Base-by-base conservation (phyloP, 2,113 vertebrate species). In the Amblyornis subalaris region DNA sequence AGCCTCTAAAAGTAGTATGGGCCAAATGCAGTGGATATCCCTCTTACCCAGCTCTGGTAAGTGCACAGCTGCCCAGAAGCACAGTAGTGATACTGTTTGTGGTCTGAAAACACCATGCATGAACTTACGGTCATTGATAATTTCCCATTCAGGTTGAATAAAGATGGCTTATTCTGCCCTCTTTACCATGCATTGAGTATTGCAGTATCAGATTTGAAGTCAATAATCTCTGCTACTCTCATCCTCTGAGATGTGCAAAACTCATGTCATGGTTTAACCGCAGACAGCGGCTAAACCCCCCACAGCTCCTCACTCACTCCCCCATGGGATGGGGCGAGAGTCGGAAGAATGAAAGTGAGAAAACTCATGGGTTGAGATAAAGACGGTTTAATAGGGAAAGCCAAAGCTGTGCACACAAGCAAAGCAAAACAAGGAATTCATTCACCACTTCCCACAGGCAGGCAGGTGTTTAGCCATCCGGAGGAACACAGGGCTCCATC, bases 1-100 rank as follows among this genome's bases (percentile, higher is more conserved):
- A 99, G 98, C 99, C 99, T 92, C 97, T 99, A 86, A 99, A 99
- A 97, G 98, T 99, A 96, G 99, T 99, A 90, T 99, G 99, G 99
- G 99, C 99, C 98, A 99, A 99, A 98, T 99, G 99, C 98, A 99
- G 99, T 60, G 99, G 99, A 94, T 99, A 99, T 95, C 99, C 99
- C 65, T 99, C 99, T 73, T 99, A 99, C 96, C 99, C 99, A 61
- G 99, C 99, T 91, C 98, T 99, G 99, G 99, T 99, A 97, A 99
- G 99, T 98, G 28, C 12, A 11, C 29, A 29, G 12, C 44, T 76
- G 69, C 33, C n/a, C 21, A 14, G 36, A 47, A 53, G 51, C 42
- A 44, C 17, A 3, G 19, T 36, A 36, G 12, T 48, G 33, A n/a
- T 50, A 28, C 44, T 54, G 6, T 64, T 82, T 76, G 40, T 75